These are phyloP conservation scores for Atethmia centrago DNA, from an alignment of 2,888 invertebrate genomes.

Conservation along the genomic window DNA sequence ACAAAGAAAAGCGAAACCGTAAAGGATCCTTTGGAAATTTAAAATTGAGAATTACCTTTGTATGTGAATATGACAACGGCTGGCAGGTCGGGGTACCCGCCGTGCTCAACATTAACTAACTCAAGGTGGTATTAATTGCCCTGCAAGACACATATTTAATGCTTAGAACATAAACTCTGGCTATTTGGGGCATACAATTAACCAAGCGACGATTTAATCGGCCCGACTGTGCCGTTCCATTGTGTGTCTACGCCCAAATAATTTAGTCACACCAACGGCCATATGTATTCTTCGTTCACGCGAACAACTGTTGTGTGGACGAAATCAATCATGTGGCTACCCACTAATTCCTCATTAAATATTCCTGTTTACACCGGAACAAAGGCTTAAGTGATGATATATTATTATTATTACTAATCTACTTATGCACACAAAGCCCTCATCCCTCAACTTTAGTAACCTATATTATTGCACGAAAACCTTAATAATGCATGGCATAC, in stretches of 20 bases:
- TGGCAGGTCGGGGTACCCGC: not conserved
- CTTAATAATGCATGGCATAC: slow-evolving; percentile 34
- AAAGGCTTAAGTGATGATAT: slow-evolving; percentile 26
- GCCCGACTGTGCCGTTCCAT: slow-evolving; percentile 1
- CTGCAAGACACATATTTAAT: slow-evolving; percentile 31
- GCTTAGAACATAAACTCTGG: slow-evolving; percentile 1
- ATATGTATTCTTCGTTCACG: slow-evolving; percentile 45
- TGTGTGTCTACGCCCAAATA: slow-evolving; percentile 41
- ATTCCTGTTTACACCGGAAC: slow-evolving; percentile 41
- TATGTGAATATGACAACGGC: slow-evolving; percentile 13
- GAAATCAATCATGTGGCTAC: slow-evolving; percentile 43
- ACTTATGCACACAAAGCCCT: slow-evolving; percentile 29
- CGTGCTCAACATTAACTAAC: slow-evolving; percentile 6
- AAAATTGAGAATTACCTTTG: slow-evolving; percentile 29
- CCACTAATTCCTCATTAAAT: slow-evolving; percentile 45
- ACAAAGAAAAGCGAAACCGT: slow-evolving; percentile 31
- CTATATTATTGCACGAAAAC: slow-evolving; percentile 45
- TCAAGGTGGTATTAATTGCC: slow-evolving; percentile 6
- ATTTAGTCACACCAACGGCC: slow-evolving; percentile 30
- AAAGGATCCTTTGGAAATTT: slow-evolving; percentile 28
- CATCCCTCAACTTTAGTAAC: slow-evolving; percentile 35
- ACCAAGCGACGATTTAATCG: slow-evolving; percentile 30
- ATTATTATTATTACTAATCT: slow-evolving; percentile 26
- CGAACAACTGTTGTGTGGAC: slow-evolving; percentile 36
- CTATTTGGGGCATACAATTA: slow-evolving; percentile 33